A percentile compares a stretch with the other conserved stretches of the same genome.
Conservation (phyloP, 2,888 invertebrate species). For the Apamea monoglypha region DNA sequence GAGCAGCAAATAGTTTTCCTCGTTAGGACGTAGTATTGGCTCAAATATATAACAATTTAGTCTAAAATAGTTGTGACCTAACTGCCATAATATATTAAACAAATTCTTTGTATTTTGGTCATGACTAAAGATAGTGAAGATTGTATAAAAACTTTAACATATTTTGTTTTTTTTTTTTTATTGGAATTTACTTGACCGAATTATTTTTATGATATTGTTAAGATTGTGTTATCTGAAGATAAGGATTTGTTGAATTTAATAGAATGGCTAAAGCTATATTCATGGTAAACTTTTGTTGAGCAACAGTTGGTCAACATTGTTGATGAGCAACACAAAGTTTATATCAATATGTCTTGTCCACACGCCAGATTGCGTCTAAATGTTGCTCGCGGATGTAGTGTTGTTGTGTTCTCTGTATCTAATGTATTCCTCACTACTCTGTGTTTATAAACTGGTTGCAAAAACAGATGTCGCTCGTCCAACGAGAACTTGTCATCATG, state of each 20-base stretch:
- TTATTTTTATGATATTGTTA: conserved; percentile 33
- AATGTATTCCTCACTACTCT: not conserved
- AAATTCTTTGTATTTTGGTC: conserved; percentile 20
- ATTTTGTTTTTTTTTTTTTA: conserved; percentile 24
- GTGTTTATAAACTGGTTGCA: not conserved
- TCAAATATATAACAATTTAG: conserved; percentile 33
- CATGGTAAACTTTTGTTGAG: not conserved
- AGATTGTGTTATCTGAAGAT: conserved; percentile 36
- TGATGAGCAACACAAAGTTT: not conserved
- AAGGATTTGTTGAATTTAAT: conserved; percentile 23
- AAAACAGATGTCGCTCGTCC: not conserved
- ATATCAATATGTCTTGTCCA: too few species aligned
- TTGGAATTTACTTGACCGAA: conserved; percentile 25
- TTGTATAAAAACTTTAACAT: not conserved
- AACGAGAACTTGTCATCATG: not conserved
- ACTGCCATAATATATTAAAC: conserved; percentile 30
- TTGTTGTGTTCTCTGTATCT: not conserved
- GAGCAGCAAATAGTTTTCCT: conserved; percentile 16
- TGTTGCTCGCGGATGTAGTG: not conserved
- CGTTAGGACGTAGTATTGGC: conserved; percentile 17
- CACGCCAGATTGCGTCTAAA: not conserved
- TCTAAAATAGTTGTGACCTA: conserved; percentile 18
- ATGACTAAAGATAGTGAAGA: not conserved
- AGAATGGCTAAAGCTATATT: not conserved
- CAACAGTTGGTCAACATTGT: not conserved